These are phyloP conservation scores for Melinaea menophilus DNA, from an alignment of 2,888 invertebrate species.

Conservation along the genomic window DNA sequence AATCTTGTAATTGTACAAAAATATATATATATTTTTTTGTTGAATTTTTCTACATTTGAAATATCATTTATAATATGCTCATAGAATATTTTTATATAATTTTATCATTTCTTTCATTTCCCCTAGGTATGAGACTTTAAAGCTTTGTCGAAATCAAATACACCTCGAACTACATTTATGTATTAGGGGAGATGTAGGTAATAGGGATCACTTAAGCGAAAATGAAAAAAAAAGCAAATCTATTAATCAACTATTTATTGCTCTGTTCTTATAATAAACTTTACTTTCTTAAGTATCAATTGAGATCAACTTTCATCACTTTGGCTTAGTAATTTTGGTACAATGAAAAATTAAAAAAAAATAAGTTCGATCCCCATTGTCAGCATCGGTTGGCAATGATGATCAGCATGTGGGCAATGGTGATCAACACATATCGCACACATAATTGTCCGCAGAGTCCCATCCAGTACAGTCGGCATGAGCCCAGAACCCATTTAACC, in stretches of 20 bases:
- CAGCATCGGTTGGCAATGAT: constrained; percentile 30
- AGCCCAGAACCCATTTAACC: too few relatives aligned
- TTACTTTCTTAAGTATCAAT: constrained; percentile 28
- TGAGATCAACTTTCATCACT: constrained; percentile 32
- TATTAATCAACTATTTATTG: constrained; percentile 32
- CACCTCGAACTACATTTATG: too few relatives aligned
- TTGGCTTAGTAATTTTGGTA: constrained; percentile 27
- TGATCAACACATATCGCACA: constrained; percentile 36
- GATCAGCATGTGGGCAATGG: constrained; percentile 35
- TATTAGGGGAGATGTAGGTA: constrained; percentile 11
- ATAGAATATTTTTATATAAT: too few relatives aligned
- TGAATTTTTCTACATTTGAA: too few relatives aligned
- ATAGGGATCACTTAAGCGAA: constrained; percentile 29
- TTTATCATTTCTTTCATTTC: too few relatives aligned
- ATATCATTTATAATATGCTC: too few relatives aligned
- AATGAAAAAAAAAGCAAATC: constrained; percentile 25
- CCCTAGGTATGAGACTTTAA: too few relatives aligned
- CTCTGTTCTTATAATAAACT: constrained; percentile 27
- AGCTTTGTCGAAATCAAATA: too few relatives aligned
- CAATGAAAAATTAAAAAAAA: constrained; percentile 13
- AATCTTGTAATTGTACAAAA: too few relatives aligned
- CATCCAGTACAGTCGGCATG: constrained; percentile 35
- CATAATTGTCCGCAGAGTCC: constrained; percentile 33
- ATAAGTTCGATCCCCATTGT: too few relatives aligned
- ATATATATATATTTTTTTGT: too few relatives aligned